A percentile compares a stretch with the other conserved stretches of the same genome.
These are phyloP conservation scores for Boloria selene DNA, from an alignment of 2,888 invertebrate species.

Conservation along the genomic window DNA sequence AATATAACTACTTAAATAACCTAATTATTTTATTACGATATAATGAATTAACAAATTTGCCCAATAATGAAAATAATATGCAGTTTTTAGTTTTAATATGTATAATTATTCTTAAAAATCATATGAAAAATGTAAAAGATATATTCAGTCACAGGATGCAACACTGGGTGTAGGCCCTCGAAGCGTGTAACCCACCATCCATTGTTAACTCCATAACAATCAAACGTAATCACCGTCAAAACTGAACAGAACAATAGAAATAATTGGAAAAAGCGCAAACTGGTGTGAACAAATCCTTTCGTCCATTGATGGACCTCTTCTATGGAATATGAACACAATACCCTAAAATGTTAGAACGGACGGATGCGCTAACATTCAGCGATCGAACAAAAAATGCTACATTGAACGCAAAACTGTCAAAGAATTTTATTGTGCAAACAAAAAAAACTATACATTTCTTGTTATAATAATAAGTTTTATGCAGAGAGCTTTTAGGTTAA, in stretches of 20 bases:
- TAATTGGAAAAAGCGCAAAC: conserved; percentile 40
- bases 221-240: conserved; percentile 33
- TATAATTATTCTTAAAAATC: too few species aligned
- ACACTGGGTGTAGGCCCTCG: not conserved
- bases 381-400: conserved; percentile 8
- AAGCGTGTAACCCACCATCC: conserved; percentile 12
- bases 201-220: conserved; percentile 24
- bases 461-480: too few species aligned
- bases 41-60: too few species aligned
- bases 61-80: too few species aligned
- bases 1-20: too few species aligned
- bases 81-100: too few species aligned
- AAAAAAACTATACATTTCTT: too few species aligned
- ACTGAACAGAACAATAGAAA: conserved; percentile 35
- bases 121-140: not conserved
- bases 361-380: conserved; percentile 20
- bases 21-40: too few species aligned
- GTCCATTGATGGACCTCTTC: conserved; percentile 23
- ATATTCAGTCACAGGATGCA: not conserved
- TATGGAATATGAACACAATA: conserved; percentile 31
- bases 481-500: too few species aligned
- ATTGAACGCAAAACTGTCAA: not conserved
- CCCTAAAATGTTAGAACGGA: conserved; percentile 30
- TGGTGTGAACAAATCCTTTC: conserved; percentile 34
- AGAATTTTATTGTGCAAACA: not conserved